Base-by-base conservation (phyloP, 2,888 invertebrate species). In the Diarsia brunnea region DNA sequence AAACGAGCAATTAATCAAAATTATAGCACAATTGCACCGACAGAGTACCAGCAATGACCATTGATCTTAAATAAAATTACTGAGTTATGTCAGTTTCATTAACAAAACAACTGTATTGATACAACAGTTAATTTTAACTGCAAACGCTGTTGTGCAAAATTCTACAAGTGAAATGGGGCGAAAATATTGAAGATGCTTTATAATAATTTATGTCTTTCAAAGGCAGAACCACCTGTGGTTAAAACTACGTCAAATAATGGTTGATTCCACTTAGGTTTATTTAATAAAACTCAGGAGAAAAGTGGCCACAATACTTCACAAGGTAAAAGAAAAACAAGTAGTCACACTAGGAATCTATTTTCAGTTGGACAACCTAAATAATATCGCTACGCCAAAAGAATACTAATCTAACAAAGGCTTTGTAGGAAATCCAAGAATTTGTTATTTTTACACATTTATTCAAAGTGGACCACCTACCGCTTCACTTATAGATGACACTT, bases 1-100 rank as follows among this genome's bases (percentile, higher is more conserved):
- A 91, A 87, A 90, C 87, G 81, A 84, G 83, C 90, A 89, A 93
- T 94, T 94, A 92, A 94, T 94, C 92, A 93, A 92, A 89, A 79
- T 83, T 71, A 75, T 84, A 79, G 75, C 66, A 70, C 84, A 85
- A 84, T 74, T 82, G 74, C 81, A 75, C 64, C 66, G 63, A 78
- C 71, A 38, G 79, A 38, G 58, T 66, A 73, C 71, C 72, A 75
- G 70, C 75, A 80, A 80, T 75, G 69, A 81, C 67, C 87, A 83
- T 89, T 78, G 75, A 78, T 88, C 82, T 84, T 81, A 86, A 89
- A 88, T 63, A 67, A 83, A 72, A 63, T 74, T 65, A 67, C 49
- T 45, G 43, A 77, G 78, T 84, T 79, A 82, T 81, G 75, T 70
- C 73, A 72, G 79, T 84, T 81, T 73, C n/a, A 67, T 79, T 78